These are phyloP conservation scores for Aleiodes leptofemur DNA, from an alignment of 2,888 invertebrate genomes.

Conservation along the genomic window DNA sequence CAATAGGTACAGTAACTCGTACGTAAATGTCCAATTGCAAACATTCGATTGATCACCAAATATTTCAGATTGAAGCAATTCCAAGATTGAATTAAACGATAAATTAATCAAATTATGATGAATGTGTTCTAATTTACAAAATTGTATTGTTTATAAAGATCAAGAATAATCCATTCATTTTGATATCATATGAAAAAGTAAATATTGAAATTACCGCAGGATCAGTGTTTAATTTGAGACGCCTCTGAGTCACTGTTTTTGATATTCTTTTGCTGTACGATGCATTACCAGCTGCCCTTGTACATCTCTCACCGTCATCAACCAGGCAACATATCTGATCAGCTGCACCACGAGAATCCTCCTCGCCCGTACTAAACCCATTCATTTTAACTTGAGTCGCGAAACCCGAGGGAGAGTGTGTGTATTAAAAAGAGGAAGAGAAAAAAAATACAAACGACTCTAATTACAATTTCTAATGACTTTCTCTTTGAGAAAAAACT, in stretches of 20 bases:
- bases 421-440: not conserved
- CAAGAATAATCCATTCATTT: slow-evolving; percentile 47
- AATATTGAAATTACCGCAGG: slow-evolving; percentile 78
- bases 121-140: no score
- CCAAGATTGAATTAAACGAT: no score
- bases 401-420: not conserved
- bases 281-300: slow-evolving; percentile 93
- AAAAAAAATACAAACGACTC: not conserved
- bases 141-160: not conserved
- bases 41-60: no score
- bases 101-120: no score
- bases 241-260: slow-evolving; percentile 94
- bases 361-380: slow-evolving; percentile 94
- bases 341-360: slow-evolving; percentile 91
- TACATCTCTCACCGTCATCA: slow-evolving; percentile 91
- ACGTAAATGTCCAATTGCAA: no score
- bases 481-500: not conserved
- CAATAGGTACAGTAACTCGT: no score
- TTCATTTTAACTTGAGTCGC: slow-evolving; percentile 78
- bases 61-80: no score
- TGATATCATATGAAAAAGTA: not conserved
- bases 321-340: slow-evolving; percentile 95
- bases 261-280: slow-evolving; percentile 98
- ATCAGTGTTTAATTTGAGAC: slow-evolving; percentile 92
- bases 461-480: slow-evolving; percentile 2